phyloP scores from a whole-genome alignment of 2,113 vertebrate species.

The Axis porcinus region DNA sequence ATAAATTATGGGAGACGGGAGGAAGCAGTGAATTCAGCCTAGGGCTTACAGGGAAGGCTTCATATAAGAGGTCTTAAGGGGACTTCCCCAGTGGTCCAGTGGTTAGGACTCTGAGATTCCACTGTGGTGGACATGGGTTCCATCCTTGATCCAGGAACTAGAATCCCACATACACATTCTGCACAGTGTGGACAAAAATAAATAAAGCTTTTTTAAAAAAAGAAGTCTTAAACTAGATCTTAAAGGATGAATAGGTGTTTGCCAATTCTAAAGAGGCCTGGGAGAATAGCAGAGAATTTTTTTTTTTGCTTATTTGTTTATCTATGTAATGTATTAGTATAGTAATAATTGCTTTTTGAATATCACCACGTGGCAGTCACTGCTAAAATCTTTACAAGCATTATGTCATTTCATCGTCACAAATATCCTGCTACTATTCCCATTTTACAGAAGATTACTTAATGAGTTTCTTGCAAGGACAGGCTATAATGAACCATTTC shows the following conservation, averaged over 20 bases:
- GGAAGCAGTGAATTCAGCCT: background rate
- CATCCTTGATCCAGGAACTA: background rate
- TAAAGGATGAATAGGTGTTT: background rate
- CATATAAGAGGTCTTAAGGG: background rate
- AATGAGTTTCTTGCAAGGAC: background rate
- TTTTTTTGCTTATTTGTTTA: background rate
- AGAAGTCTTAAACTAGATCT: background rate
- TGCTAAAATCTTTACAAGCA: background rate
- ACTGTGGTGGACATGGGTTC: background rate
- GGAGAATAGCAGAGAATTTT: background rate
- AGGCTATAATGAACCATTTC: background rate
- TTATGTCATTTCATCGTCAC: background rate
- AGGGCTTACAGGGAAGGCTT: background rate
- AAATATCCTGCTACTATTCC: background rate
- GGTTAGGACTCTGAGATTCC: background rate
- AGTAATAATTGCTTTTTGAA: background rate
- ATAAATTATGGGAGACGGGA: background rate
- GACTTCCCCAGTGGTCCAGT: background rate
- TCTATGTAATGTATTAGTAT: background rate
- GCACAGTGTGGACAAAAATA: background rate
- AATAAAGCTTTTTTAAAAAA: background rate
- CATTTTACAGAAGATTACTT: slow-evolving; percentile 15
- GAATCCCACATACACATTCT: background rate
- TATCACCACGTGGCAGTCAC: background rate
- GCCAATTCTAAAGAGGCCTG: background rate